Evolutionary conservation across 1,140 invertebrate genomes (phyloP).

Genomic region (Tachypleus tridentatus): DNA sequence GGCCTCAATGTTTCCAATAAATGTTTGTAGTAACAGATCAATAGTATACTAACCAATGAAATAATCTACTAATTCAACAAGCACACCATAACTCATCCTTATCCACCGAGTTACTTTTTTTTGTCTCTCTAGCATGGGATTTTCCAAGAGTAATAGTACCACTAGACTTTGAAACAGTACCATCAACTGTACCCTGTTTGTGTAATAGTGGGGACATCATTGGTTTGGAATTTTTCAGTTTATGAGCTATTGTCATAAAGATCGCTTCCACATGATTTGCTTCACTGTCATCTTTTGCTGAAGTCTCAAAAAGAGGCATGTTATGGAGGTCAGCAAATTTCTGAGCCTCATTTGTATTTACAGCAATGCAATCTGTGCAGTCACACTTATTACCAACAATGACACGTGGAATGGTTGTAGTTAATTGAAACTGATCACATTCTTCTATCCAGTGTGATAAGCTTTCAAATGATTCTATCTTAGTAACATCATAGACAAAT

Average conservation of each 20-base stretch:
- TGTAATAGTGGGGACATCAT: conserved; percentile 36
- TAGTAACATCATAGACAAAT: conserved; percentile 55
- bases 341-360: conserved; percentile 54
- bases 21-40: no score
- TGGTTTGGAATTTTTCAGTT: conserved; percentile 51
- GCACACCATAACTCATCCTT: no score
- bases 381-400: conserved; percentile 76
- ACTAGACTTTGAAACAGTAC: no score
- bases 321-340: conserved; percentile 57
- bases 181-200: no score
- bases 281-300: conserved; percentile 47
- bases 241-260: conserved; percentile 71
- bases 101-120: no score
- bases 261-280: conserved; percentile 69
- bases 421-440: conserved; percentile 52
- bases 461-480: conserved; percentile 49
- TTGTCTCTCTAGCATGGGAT: no score
- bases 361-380: conserved; percentile 42
- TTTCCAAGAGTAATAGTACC: no score
- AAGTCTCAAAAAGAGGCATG: conserved; percentile 43
- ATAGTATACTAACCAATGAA: no score
- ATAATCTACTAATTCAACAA: no score
- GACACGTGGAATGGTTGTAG: conserved; percentile 52
- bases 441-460: conserved; percentile 60
- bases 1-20: no score